Evolutionary conservation across 2,888 invertebrate genomes (phyloP), one percentile per base, ranked within the genome.

Genomic region (Tinea pellionella): DNA sequence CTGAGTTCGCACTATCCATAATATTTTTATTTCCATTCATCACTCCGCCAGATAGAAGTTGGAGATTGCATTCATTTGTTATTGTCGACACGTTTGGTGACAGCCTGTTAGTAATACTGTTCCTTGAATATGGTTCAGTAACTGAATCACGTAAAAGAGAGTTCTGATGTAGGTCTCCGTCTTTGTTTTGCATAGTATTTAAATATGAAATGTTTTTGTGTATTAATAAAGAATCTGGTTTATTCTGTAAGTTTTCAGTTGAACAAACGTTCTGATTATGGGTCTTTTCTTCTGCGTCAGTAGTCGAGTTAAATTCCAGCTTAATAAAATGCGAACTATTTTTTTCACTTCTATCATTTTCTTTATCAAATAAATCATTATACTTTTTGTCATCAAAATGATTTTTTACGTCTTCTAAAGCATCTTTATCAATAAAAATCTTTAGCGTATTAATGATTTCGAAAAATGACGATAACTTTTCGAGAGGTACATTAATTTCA

Each of bases 401-500:
- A 4, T 69, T 66, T n/a, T 64, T 62, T n/a, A 68, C 63, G 63
- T 68, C 63, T 12, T 68, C 64, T 62, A 78, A 71, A 67, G 73
- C 71, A 64, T 76, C 66, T 29, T 66, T 66, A 60, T 86, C 86
- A 43, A 87, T 69, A 66, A 74, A 78, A 67, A 87, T 79, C 72
- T 83, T 72, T 72, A 87, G 70, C 1, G 78, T 73, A 67, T 78
- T 78, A 29, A 91, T 88, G 1, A 90, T 89, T 24, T 89, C 84
- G 37, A 92, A 73, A 68, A 92, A 92, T 56, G 89, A 88, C 59
- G 86, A 75, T 18, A 92, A 67, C 62, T 88, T 85, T n/a, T 85
- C 79, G 42, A 87, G 85, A n/a, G 89, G 87, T 29, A 93, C 77
- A 2, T 85, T 75, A 0, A 90, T 90, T 71, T 89, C 90, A 60